Evolutionary conservation across 2,113 vertebrate species (phyloP).

Genomic region (western clawed frog (Xenopus tropicalis)): UCB_Xtro_10.0 CM004450.2:66593001-66593500

Average conservation of each 20-base stretch:
- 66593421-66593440: constrained; percentile 82
- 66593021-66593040: no score
- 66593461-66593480: constrained; percentile 78
- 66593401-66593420: constrained; percentile 90
- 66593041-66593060: no score
- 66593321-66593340: neutral
- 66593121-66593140: no score
- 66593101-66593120: no score
- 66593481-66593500: constrained; percentile 83
- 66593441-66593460: constrained; percentile 81
- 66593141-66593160: no score
- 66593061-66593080: no score
- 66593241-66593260: neutral
- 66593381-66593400: constrained; percentile 93
- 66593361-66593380: constrained; percentile 50
- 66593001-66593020: no score
- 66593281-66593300: neutral
- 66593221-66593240: neutral
- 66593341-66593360: neutral
- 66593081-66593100: no score
- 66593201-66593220: no score
- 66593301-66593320: neutral
- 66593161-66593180: no score
- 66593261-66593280: neutral
- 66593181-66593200: no score